Evolutionary conservation across 1,140 invertebrate species (phyloP), one percentile per base, ranked within the genome.

Genomic region (Papilio aristodemus): DNA sequence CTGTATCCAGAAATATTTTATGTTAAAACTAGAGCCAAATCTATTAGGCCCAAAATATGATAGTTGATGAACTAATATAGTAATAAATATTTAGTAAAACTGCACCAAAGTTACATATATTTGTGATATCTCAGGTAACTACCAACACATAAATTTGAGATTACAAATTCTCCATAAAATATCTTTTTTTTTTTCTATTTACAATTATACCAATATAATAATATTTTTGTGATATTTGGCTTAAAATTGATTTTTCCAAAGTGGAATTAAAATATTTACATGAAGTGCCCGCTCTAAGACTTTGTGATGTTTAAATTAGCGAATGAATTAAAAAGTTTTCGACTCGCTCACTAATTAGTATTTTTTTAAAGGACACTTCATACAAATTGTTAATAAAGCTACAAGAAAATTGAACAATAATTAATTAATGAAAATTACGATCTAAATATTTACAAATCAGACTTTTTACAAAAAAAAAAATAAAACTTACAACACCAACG

Each of bases 111-210:
- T 74, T 69, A 75, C 67, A 22, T 75, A 70, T 72, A 76, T 83
- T 86, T 87, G 84, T 87, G 83, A 87, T 85, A 84, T 69, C 69
- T 80, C 75, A 84, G 86, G 86, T 88, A 90, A 86, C 85, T 86
- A 86, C 82, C 73, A 82, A 83, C 79, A 80, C 79, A 82, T 81
- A 76, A 76, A 78, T 80, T 79, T 85, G 87, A 89, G 86, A 90
- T 90, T 90, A 85, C 79, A 78, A 68, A 73, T 69, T 74, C 72
- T 80, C 62, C 58, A 60, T 81, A 83, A 80, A 81, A 78, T 80
- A 82, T 82, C 63, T 79, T 75, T 77, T 67, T 66, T 71, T 74
- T 78, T 64, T 66, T 68, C 74, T 69, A 71, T 69, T 71, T 70
- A 77, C 74, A 71, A 81, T 84, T 89, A 81, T 86, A 83, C 79